Evolutionary conservation across 2,888 invertebrate genomes (phyloP), one percentile per base, ranked within the genome.

Genomic region (Gymnoscelis rufifasciata): DNA sequence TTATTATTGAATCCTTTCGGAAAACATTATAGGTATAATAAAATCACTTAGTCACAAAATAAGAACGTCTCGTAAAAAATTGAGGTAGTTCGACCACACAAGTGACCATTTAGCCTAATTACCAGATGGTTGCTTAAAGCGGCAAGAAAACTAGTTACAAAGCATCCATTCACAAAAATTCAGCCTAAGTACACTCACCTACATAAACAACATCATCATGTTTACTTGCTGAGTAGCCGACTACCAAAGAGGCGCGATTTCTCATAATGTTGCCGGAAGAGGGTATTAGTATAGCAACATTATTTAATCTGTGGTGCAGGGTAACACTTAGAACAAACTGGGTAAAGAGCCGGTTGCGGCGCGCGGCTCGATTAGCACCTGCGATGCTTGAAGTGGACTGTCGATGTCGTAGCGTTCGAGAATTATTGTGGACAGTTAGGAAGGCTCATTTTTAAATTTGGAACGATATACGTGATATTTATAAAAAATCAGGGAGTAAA

Each of bases 211-310:
- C 40, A 52, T 57, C 31, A 51, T 52, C 40, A 48, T 66, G 52
- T 69, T 67, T 66, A 13, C 33, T 33, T 26, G 42, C 58, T 66
- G 71, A 71, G 75, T 72, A 76, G 77, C 73, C 49, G 50, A 62
- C 44, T 50, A 42, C 42, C 36, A 50, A 50, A 50, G 79, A 78
- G 71, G 74, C 71, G 75, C 70, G 71, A 74, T 71, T 84, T 84
- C 83, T 74, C 80, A 74, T 77, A 76, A 86, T 65, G 71, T 66
- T 61, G 66, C 73, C 83, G 84, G 86, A 83, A 83, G 77, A 78
- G 72, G 77, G 74, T 73, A 77, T 79, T 82, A 75, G 81, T 74
- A 63, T 74, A 81, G 79, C 3, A 35, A 35, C 35, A 23, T 35
- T 35, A 35, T 35, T 35, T 10, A 19, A 35, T n/a, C 35, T 35